Conservation (phyloP, 2,797 vertebrate genomes). For the Galagoides demidoff region DNA sequence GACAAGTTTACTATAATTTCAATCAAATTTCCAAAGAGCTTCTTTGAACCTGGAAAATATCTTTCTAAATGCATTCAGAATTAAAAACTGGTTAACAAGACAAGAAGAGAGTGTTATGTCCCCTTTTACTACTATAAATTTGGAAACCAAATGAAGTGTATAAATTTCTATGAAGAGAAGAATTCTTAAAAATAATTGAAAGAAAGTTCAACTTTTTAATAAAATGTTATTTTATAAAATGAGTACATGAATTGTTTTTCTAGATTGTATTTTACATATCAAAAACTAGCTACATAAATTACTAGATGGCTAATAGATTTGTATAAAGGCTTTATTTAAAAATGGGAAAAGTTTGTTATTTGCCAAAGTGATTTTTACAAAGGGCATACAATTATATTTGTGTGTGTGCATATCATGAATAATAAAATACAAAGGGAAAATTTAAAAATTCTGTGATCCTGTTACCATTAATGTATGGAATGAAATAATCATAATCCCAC, state of each 20-base stretch:
- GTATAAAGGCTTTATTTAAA: not conserved
- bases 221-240: not conserved
- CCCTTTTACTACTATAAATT: not conserved
- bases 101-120: not conserved
- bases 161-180: not conserved
- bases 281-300: not conserved
- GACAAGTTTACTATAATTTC: not conserved
- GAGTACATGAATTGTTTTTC: not conserved
- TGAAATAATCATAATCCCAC: not conserved
- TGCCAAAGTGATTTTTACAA: not conserved
- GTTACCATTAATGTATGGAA: not conserved
- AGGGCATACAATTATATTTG: not conserved
- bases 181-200: not conserved
- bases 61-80: conserved; percentile 4
- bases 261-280: not conserved
- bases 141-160: not conserved
- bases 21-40: not conserved
- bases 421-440: not conserved
- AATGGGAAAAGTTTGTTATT: not conserved
- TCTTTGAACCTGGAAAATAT: conserved; percentile 7
- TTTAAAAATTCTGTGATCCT: not conserved
- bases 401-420: not conserved
- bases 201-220: not conserved
- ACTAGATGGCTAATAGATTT: not conserved
- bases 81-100: not conserved